A percentile compares a stretch with the other conserved stretches of the same genome.
Conservation (phyloP, 2,888 invertebrate species). For the Spisula solida region DNA sequence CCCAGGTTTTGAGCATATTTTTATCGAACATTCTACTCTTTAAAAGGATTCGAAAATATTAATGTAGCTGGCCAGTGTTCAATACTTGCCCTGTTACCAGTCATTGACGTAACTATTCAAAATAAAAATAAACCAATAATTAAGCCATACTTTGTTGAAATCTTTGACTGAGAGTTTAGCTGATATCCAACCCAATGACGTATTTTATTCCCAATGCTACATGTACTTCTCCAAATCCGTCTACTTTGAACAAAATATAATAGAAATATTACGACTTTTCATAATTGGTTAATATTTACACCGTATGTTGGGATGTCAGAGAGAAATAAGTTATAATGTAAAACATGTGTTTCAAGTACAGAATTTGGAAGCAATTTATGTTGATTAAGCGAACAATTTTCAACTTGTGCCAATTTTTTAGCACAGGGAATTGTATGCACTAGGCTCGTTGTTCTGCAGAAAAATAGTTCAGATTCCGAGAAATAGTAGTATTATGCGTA, state of each 20-base stretch:
- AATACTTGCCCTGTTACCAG: background rate
- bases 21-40: background rate
- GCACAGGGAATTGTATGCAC: background rate
- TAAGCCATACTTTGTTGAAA: too few species aligned
- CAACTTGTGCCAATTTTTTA: slow-evolving; percentile 18
- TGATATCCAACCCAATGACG: background rate
- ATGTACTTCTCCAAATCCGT: background rate
- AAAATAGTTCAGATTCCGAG: slow-evolving; percentile 7
- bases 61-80: background rate
- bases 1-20: too few species aligned
- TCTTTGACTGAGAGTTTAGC: too few species aligned
- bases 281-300: slow-evolving; percentile 1
- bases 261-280: slow-evolving; percentile 11
- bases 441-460: background rate
- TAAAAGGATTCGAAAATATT: background rate
- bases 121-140: too few species aligned
- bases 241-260: background rate
- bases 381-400: background rate
- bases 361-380: background rate
- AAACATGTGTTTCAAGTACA: background rate
- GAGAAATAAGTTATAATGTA: background rate
- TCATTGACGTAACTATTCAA: too few species aligned
- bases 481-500: background rate
- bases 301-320: background rate
- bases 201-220: background rate